Percentiles rank a stretch among this genome's conserved stretches.
phyloP scores from a whole-genome alignment of 2,113 vertebrate genomes.

The Clupea harengus region DNA sequence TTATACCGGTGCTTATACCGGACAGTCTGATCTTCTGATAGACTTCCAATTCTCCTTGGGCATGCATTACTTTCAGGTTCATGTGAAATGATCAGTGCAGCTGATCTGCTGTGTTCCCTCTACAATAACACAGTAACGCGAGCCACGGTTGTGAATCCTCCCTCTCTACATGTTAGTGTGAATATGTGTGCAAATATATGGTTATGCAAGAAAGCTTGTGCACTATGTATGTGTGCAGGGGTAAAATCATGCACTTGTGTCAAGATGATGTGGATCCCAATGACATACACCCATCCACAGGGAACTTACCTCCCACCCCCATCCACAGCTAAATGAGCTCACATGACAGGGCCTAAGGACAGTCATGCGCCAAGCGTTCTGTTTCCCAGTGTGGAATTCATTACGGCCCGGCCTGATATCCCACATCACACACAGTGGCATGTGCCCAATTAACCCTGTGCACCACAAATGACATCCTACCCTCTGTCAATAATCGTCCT shows the following conservation, averaged over 20 bases:
- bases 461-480: neutral
- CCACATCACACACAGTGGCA: slow-evolving; percentile 23
- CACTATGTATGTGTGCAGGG: neutral
- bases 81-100: neutral
- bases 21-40: neutral
- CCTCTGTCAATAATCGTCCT: neutral
- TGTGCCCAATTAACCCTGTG: slow-evolving; percentile 12
- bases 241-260: neutral
- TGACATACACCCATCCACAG: neutral
- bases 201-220: neutral
- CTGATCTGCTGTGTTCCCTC: neutral
- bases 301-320: neutral
- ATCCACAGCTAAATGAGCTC: slow-evolving; percentile 7
- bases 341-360: slow-evolving; percentile 51
- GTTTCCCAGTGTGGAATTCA: slow-evolving; percentile 35
- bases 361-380: slow-evolving; percentile 48
- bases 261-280: neutral
- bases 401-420: slow-evolving; percentile 44
- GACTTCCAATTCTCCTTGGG: neutral
- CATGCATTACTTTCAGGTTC: neutral
- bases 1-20: neutral
- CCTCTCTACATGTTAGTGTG: neutral
- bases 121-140: neutral
- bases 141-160: neutral
- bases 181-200: neutral